phyloP scores from a whole-genome alignment of 2,797 vertebrate genomes.

The Meriones psammophilus region DNA sequence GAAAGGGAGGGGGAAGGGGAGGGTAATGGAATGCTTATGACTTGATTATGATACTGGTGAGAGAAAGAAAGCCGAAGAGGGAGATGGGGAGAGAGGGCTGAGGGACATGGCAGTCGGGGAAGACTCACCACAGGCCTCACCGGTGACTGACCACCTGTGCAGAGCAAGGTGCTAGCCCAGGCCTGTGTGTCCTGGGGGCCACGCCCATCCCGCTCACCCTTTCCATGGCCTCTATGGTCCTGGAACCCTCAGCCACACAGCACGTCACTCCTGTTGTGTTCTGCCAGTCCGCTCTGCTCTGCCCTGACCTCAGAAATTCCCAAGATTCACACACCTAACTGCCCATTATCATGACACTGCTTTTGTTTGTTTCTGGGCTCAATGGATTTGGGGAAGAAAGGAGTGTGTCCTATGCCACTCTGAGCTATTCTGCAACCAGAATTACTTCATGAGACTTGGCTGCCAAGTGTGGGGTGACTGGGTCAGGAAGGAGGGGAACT shows the following conservation, averaged over 20 bases:
- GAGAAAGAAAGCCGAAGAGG: no score
- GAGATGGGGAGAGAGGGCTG: no score
- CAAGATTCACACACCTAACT: neutral
- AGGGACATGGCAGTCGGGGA: neutral
- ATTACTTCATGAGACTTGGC: neutral
- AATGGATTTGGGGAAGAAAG: neutral
- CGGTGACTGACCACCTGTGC: neutral
- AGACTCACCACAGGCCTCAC: neutral
- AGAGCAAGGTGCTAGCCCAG: neutral
- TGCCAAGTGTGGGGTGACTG: neutral
- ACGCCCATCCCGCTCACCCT: neutral
- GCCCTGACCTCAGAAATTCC: neutral
- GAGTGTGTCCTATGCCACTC: neutral
- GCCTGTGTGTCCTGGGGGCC: no score
- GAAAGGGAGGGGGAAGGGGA: neutral
- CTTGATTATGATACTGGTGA: neutral
- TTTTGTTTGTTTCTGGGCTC: neutral
- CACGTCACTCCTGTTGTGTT: neutral
- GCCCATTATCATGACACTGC: neutral
- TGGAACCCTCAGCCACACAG: neutral
- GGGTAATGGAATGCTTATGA: neutral
- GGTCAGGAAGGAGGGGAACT: neutral
- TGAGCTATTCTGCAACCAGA: neutral
- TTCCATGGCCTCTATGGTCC: fast-evolving
- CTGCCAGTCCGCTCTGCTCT: neutral